Evolutionary conservation across 2,888 invertebrate species (phyloP).

Genomic region (Flexamia atlantica): DNA sequence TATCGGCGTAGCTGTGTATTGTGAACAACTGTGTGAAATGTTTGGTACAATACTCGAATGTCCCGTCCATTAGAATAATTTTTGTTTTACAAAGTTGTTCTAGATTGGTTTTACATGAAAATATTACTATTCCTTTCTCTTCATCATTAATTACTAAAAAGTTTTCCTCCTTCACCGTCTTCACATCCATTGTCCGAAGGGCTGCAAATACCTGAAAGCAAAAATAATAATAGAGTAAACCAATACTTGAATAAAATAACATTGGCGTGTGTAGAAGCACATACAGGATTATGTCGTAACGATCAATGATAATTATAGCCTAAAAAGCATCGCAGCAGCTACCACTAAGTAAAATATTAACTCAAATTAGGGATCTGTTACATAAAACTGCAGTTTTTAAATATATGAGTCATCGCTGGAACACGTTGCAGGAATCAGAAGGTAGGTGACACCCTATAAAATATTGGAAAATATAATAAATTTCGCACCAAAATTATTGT

Average conservation of each 20-base stretch:
- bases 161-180: conserved; percentile 47
- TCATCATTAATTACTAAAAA: conserved; percentile 54
- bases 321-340: conserved; percentile 22
- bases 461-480: background rate
- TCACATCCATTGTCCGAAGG: conserved; percentile 47
- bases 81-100: conserved; percentile 47
- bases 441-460: background rate
- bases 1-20: conserved; percentile 60
- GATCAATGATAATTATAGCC: conserved; percentile 4
- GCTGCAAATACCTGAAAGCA: conserved; percentile 47
- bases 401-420: conserved; percentile 5
- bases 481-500: conserved; percentile 23
- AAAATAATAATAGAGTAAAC: conserved; percentile 31
- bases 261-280: conserved; percentile 39
- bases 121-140: conserved; percentile 51
- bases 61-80: conserved; percentile 63
- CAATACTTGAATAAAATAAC: conserved; percentile 26
- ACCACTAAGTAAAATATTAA: conserved; percentile 22
- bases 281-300: background rate
- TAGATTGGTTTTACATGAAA: conserved; percentile 59
- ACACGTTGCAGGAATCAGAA: background rate
- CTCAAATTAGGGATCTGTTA: background rate
- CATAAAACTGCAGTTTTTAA: background rate
- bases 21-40: conserved; percentile 64
- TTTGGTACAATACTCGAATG: conserved; percentile 62